phyloP scores from a whole-genome alignment of 2,113 vertebrate species.

The Notechis scutatus region DNA sequence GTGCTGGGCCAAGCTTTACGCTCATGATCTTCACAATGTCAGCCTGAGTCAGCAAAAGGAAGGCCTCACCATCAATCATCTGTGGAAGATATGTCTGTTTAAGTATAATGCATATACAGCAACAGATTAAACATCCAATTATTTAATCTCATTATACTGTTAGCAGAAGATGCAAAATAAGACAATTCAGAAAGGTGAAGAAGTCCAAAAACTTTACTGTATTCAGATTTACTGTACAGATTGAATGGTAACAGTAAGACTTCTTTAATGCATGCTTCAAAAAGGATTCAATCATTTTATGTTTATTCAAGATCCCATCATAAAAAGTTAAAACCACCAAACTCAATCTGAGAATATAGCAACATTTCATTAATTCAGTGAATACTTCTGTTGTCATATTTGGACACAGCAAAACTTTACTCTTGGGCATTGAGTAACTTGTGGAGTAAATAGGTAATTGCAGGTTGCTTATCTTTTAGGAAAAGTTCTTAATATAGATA shows the following conservation, averaged over 20 bases:
- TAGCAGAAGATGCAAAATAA: neutral
- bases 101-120: neutral
- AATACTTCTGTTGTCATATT: neutral
- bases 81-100: slow-evolving; percentile 51
- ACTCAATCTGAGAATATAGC: neutral
- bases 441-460: neutral
- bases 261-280: neutral
- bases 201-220: neutral
- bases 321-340: neutral
- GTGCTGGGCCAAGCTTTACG: slow-evolving; percentile 94
- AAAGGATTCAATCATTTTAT: neutral
- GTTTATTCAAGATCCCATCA: neutral
- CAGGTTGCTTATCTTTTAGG: neutral
- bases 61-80: slow-evolving; percentile 96
- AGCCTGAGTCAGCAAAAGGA: slow-evolving; percentile 93
- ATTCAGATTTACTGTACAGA: neutral
- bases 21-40: slow-evolving; percentile 99
- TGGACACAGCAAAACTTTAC: neutral
- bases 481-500: neutral
- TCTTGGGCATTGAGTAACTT: neutral
- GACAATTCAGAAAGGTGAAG: neutral
- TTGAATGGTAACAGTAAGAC: neutral
- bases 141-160: neutral
- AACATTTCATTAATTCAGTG: neutral
- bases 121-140: neutral